Evolutionary conservation across 2,888 invertebrate species (phyloP).

Genomic region (Acleris cristana): DNA sequence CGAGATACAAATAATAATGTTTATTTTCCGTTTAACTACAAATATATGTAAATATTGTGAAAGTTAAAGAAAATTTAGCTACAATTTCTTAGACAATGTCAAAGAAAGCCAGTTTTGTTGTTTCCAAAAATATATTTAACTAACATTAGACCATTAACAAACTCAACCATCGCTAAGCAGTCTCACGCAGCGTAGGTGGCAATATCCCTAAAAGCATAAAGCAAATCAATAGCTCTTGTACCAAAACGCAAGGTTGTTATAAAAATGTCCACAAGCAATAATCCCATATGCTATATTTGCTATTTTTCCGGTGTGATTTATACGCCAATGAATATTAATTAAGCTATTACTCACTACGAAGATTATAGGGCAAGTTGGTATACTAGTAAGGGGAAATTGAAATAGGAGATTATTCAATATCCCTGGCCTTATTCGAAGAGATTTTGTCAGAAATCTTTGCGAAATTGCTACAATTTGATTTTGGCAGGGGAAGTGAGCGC

Average conservation of each 20-base stretch:
- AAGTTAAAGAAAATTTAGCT: too few species aligned
- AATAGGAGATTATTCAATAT: constrained; percentile 46
- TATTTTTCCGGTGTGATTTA: constrained; percentile 27
- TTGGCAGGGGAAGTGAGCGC: constrained; percentile 46
- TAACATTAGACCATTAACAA: too few species aligned
- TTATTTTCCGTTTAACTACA: too few species aligned
- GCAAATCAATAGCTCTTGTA: not conserved
- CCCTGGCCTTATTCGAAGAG: constrained; percentile 45
- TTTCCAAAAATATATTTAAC: too few species aligned
- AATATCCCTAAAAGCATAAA: too few species aligned
- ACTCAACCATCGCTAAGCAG: too few species aligned
- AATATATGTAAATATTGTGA: too few species aligned
- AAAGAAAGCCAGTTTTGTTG: too few species aligned
- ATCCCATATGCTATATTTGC: constrained; percentile 26
- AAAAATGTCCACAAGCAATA: constrained; percentile 14
- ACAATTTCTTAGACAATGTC: too few species aligned
- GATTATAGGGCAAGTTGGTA: constrained; percentile 30
- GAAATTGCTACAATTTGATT: constrained; percentile 52
- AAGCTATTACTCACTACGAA: constrained; percentile 23
- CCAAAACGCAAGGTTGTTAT: not conserved
- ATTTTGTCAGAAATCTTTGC: constrained; percentile 49
- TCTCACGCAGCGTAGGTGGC: too few species aligned
- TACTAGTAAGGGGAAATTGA: constrained; percentile 45
- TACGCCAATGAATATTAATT: constrained; percentile 37
- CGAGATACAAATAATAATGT: too few species aligned